Percentiles rank a stretch among this genome's conserved stretches.
phyloP scores from a whole-genome alignment of 1,140 invertebrate genomes.

The Lineus longissimus region DNA sequence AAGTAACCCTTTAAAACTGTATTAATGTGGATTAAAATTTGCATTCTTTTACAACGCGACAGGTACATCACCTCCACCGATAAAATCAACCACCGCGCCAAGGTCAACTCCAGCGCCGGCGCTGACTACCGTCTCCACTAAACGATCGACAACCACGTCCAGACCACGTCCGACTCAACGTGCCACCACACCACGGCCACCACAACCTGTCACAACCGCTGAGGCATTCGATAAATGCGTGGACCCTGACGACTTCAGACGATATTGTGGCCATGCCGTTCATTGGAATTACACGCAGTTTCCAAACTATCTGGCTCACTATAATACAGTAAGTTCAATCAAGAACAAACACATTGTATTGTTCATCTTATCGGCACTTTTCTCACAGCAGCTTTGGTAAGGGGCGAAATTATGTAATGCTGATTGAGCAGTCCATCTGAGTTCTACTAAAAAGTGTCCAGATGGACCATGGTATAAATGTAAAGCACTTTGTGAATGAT shows the following conservation, averaged over 20 bases:
- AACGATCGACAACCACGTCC: too few species aligned
- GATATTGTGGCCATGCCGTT: not conserved
- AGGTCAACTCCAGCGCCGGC: too few species aligned
- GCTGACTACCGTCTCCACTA: too few species aligned
- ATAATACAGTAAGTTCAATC: not conserved
- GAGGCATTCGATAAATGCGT: not conserved
- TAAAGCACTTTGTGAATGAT: not conserved
- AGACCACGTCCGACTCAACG: too few species aligned
- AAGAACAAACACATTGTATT: not conserved
- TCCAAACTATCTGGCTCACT: not conserved
- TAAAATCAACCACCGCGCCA: too few species aligned
- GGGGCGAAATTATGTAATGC: not conserved
- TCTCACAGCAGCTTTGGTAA: not conserved
- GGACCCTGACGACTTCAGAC: not conserved
- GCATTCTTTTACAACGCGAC: too few species aligned
- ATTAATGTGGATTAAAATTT: too few species aligned
- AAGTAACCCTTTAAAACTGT: too few species aligned
- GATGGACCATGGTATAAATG: not conserved
- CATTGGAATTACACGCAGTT: conserved; percentile 4
- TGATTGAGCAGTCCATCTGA: not conserved
- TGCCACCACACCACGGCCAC: too few species aligned
- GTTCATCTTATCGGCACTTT: not conserved
- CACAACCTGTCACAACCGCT: not conserved
- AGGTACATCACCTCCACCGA: too few species aligned
- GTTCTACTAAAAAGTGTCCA: not conserved